phyloP scores from a whole-genome alignment of 2,113 vertebrate species.

The Peucedramus taeniatus region DNA sequence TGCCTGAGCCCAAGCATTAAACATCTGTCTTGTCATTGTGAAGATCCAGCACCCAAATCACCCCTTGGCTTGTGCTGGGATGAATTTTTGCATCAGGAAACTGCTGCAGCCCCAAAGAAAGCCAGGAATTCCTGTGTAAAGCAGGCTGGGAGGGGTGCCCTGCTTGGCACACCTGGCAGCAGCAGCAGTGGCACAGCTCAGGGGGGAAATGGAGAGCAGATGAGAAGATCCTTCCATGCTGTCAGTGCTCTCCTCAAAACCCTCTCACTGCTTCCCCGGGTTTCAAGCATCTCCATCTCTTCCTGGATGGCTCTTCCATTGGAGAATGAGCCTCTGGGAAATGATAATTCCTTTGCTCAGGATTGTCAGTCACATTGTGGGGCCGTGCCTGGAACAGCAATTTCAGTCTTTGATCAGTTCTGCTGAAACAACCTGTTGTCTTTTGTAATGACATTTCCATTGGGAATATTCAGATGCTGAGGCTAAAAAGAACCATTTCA shows the following conservation, averaged over 20 bases:
- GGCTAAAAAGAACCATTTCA: constrained; percentile 33
- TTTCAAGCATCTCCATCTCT: not conserved
- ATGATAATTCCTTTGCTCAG: not conserved
- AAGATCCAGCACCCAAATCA: not conserved
- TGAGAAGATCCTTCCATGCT: not conserved
- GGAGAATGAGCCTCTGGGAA: not conserved
- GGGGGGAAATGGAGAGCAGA: not conserved
- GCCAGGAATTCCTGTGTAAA: not conserved
- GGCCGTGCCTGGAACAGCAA: not conserved
- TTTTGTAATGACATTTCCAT: constrained; percentile 39
- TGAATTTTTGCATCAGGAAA: not conserved
- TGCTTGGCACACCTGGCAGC: not conserved
- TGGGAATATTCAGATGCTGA: constrained; percentile 38
- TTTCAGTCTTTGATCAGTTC: constrained; percentile 38
- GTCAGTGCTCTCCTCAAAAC: not conserved
- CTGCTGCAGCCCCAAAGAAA: not conserved
- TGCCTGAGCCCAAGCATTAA: not conserved
- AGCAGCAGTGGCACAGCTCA: not conserved
- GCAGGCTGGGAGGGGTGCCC: not conserved
- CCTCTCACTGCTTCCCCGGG: not conserved
- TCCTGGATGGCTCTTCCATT: not conserved
- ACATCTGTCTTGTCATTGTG: accelerated
- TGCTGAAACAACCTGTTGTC: constrained; percentile 48
- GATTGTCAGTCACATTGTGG: not conserved
- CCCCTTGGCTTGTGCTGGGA: not conserved